phyloP scores from a whole-genome alignment of 2,888 invertebrate species.

The Urechis unicinctus region DNA sequence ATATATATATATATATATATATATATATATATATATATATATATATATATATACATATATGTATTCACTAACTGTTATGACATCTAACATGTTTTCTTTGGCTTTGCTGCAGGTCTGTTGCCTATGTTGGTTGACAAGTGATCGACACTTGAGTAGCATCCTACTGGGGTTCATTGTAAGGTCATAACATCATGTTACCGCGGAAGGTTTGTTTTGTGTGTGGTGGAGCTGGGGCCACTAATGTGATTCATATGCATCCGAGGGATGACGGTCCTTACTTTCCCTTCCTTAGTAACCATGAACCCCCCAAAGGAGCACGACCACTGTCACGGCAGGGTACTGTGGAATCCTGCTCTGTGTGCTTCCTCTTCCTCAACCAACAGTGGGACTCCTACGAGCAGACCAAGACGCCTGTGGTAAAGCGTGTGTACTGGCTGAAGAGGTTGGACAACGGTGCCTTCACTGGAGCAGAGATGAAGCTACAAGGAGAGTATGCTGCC shows the following conservation, averaged over 20 bases:
- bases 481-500: constrained; percentile 87
- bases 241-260: constrained; percentile 56
- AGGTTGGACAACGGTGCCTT: constrained; percentile 83
- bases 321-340: constrained; percentile 44
- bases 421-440: constrained; percentile 87
- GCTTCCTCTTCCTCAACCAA: constrained; percentile 76
- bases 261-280: constrained; percentile 64
- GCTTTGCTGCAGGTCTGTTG: too few species aligned
- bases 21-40: too few species aligned
- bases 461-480: constrained; percentile 63
- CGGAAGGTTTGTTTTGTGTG: constrained; percentile 43
- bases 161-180: too few species aligned
- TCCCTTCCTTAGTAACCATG: constrained; percentile 84
- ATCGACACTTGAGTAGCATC: too few species aligned
- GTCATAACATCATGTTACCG: too few species aligned
- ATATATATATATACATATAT: too few species aligned
- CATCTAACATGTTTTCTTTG: too few species aligned
- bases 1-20: too few species aligned
- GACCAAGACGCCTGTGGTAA: constrained; percentile 75
- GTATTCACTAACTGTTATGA: too few species aligned
- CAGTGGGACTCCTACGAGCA: constrained; percentile 90
- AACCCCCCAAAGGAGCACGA: constrained; percentile 68
- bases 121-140: too few species aligned
- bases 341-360: constrained; percentile 75
- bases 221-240: constrained; percentile 39